These are phyloP conservation scores for Synergus umbraculus DNA, from an alignment of 2,888 invertebrate genomes.

Conservation along the genomic window DNA sequence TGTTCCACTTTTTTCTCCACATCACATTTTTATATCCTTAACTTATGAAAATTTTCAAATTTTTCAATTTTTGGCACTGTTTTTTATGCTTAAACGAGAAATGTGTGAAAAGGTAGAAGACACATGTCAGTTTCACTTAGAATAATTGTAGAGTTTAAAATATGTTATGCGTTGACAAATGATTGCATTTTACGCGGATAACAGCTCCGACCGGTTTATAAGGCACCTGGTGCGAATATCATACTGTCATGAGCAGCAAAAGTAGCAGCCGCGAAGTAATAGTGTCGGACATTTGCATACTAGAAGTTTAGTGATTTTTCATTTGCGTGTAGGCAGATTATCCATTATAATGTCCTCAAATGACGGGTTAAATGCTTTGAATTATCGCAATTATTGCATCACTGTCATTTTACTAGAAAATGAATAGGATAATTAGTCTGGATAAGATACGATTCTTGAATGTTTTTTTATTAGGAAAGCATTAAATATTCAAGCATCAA, in stretches of 20 bases:
- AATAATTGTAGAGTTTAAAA: not conserved
- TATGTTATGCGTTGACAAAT: not conserved
- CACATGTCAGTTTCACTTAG: not conserved
- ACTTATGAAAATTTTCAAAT: not conserved
- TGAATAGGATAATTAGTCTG: no score
- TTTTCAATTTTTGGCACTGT: not conserved
- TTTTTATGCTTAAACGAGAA: not conserved
- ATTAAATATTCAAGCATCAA: no score
- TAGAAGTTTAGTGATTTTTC: not conserved
- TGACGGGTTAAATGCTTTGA: not conserved
- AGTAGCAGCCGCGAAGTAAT: slow-evolving; percentile 11
- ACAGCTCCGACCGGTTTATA: slow-evolving; percentile 14
- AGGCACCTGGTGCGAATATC: slow-evolving; percentile 13
- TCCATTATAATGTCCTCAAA: not conserved
- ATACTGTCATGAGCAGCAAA: slow-evolving; percentile 15
- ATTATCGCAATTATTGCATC: not conserved
- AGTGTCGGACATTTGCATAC: slow-evolving; percentile 9
- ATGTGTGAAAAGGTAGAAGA: not conserved
- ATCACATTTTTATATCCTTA: not conserved
- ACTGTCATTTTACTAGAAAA: not conserved
- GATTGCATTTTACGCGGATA: not conserved
- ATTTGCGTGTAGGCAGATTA: not conserved
- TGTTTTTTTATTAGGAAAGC: no score
- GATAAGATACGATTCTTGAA: no score
- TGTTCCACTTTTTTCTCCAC: not conserved